A percentile compares a stretch with the other conserved stretches of the same genome.
These are phyloP conservation scores for Calcarius ornatus DNA, from an alignment of 2,113 vertebrate species.

Conservation along the genomic window DNA sequence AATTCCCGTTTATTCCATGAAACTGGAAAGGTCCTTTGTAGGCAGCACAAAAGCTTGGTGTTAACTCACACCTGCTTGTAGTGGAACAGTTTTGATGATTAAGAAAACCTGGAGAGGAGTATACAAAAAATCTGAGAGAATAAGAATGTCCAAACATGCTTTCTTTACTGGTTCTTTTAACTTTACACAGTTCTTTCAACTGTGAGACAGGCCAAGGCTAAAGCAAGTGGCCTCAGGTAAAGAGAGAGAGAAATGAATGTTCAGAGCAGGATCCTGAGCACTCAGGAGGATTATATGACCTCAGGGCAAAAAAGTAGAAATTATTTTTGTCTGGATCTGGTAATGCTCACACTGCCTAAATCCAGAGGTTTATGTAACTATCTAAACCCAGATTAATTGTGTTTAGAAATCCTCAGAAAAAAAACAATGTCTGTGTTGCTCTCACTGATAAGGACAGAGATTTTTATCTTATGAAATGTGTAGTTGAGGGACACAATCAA, in stretches of 20 bases:
- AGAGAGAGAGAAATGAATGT: background rate
- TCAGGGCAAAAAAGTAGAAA: background rate
- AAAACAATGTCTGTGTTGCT: background rate
- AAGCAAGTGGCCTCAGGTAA: background rate
- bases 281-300: background rate
- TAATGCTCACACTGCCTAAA: background rate
- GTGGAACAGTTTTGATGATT: background rate
- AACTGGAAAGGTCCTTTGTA: background rate
- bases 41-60: background rate
- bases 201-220: background rate
- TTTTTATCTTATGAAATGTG: background rate
- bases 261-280: background rate
- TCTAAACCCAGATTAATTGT: slow-evolving; percentile 30
- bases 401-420: slow-evolving; percentile 4
- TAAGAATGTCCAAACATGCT: background rate
- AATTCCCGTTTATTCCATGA: background rate
- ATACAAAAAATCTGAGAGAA: background rate
- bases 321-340: slow-evolving; percentile 32
- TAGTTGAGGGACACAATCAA: background rate
- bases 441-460: background rate
- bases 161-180: background rate
- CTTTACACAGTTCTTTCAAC: background rate
- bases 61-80: background rate
- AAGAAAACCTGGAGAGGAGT: background rate
- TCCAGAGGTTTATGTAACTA: slow-evolving; percentile 25